phyloP scores from a whole-genome alignment of 2,113 vertebrate species.

The Thamnaconus septentrionalis region DNA sequence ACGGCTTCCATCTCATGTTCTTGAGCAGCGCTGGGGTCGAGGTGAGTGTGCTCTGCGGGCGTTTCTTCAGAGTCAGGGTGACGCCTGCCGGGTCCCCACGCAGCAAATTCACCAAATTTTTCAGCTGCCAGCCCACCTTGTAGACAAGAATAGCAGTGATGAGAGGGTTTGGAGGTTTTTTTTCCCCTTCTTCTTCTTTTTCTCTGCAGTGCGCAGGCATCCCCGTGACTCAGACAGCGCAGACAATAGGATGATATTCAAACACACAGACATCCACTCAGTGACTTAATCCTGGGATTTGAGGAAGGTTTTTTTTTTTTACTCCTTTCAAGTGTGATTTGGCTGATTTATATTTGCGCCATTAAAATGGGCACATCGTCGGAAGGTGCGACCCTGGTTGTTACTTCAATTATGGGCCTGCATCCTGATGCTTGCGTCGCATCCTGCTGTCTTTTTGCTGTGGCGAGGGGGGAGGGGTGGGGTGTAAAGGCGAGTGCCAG shows the following conservation, averaged over 20 bases:
- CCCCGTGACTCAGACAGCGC: constrained; percentile 1
- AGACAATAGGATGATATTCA: neutral
- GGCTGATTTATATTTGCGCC: no score
- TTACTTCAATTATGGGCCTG: neutral
- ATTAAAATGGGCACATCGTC: neutral
- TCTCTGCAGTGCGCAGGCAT: constrained; percentile 2
- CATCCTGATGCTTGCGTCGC: constrained; percentile 2
- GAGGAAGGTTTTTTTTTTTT: no score
- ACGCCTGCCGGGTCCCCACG: constrained; percentile 79
- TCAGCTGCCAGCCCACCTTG: constrained; percentile 82
- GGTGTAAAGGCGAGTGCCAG: constrained; percentile 19
- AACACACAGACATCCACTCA: neutral
- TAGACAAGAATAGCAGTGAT: constrained; percentile 5
- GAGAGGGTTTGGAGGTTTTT: neutral
- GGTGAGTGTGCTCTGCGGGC: constrained; percentile 80
- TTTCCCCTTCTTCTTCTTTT: no score
- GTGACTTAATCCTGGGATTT: no score
- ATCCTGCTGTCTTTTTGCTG: constrained; percentile 7
- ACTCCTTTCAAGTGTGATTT: no score
- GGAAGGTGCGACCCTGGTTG: constrained; percentile 1
- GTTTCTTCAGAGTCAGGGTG: constrained; percentile 78
- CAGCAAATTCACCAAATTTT: constrained; percentile 78
- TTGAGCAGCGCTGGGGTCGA: constrained; percentile 80
- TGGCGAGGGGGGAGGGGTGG: constrained; percentile 6
- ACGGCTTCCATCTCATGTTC: constrained; percentile 82